Base-by-base conservation (phyloP, 1,140 invertebrate species). In the Maconellicoccus hirsutus region DNA sequence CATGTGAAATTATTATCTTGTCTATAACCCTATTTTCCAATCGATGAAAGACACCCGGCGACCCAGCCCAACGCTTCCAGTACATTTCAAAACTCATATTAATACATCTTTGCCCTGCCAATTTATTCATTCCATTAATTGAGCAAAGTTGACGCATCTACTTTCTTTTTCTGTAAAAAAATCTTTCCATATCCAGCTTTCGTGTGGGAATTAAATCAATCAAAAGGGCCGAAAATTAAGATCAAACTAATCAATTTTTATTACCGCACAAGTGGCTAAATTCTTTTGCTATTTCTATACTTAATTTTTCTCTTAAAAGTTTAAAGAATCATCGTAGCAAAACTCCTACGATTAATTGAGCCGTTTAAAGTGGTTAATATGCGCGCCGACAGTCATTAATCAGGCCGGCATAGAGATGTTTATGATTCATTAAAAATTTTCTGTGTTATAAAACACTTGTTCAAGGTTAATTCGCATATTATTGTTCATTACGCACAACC, bases 341-440 rank as follows among this genome's bases (percentile, higher is more conserved):
- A 52, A 52, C 42, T 52, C 42, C 42, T 52, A 52, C 42, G 42
- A 52, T 52, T 52, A 52, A 52, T 52, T 52, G n/a, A 52, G 42
- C 42, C 42, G 42, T 52, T 52, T 52, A 52, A 52, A 52, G 42
- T 19, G 42, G 10, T 52, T 52, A 52, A 52, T 52, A 19, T 52
- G 29, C 29, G 29, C 29, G 42, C 42, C 42, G 42, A 52, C 42
- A 19, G 10, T 19, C 42, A 52, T 52, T 52, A 52, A 52, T 52
- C 42, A 52, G 42, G 42, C 42, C 12, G 42, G n/a, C 42, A 52
- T 16, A 19, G 4, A 52, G 42, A 52, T 52, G 42, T 52, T 52
- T 52, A 52, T 52, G 42, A 52, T 52, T 52, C 42, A 52, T 52
- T 52, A 52, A 52, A 52, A 52, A 52, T 52, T 52, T 52, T 52